These are phyloP conservation scores for Caenorhabditis sp. DNA, from an alignment of 2,888 invertebrate species.

Conservation along the genomic window DNA sequence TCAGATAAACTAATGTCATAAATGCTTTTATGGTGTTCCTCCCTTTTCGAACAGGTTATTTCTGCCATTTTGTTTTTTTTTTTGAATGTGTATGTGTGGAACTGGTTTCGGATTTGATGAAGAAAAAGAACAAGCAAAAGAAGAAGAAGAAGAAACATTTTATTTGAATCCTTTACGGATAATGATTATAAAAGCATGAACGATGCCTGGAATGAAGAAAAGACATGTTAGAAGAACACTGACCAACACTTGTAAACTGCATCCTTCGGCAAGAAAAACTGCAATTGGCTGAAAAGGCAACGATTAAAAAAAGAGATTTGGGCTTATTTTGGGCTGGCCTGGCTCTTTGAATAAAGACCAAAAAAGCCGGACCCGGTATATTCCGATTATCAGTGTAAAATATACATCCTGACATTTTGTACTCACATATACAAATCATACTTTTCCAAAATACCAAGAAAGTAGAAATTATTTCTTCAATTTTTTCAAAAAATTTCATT, in stretches of 20 bases:
- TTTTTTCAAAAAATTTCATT: too few relatives aligned
- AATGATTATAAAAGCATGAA: slow-evolving; percentile 26
- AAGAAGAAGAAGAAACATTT: slow-evolving; percentile 11
- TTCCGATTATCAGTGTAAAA: too few relatives aligned
- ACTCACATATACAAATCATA: too few relatives aligned
- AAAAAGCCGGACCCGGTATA: too few relatives aligned
- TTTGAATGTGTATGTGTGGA: not conserved
- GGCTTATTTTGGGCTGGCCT: too few relatives aligned
- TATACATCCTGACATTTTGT: too few relatives aligned
- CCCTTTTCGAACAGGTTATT: not conserved
- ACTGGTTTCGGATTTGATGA: not conserved
- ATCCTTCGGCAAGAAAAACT: slow-evolving; percentile 22
- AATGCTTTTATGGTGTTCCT: not conserved
- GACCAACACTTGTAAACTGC: slow-evolving; percentile 17
- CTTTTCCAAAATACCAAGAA: too few relatives aligned
- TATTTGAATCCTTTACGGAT: slow-evolving; percentile 14
- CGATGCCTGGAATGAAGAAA: slow-evolving; percentile 30
- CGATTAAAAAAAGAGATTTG: not conserved
- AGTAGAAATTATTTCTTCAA: too few relatives aligned
- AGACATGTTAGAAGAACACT: slow-evolving; percentile 29
- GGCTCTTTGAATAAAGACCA: too few relatives aligned
- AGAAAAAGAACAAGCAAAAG: not conserved
- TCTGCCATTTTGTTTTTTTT: not conserved
- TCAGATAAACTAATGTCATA: too few relatives aligned
- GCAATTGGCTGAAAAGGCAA: slow-evolving; percentile 29